Conservation (phyloP, 1,140 invertebrate genomes). For the Listronotus bonariensis region DNA sequence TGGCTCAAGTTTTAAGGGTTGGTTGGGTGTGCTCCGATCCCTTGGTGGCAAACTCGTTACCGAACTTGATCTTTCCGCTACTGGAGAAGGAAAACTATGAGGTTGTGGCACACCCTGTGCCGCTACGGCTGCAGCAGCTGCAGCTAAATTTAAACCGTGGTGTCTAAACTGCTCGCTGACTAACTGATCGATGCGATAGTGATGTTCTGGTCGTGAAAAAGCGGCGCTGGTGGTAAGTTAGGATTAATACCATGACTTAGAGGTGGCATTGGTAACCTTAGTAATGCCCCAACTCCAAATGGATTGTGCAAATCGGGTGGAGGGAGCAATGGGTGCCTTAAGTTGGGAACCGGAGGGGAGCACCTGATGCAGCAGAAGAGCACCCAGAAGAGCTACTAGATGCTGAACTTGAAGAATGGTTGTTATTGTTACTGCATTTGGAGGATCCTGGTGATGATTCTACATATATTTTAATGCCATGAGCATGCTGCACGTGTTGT, state of each 20-base stretch:
- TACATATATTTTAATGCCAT: constrained; percentile 92
- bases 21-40: constrained; percentile 55
- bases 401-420: constrained; percentile 60
- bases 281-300: constrained; percentile 68
- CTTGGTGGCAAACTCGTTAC: constrained; percentile 57
- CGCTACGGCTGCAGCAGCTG: constrained; percentile 68
- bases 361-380: constrained; percentile 62
- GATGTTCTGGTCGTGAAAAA: constrained; percentile 73
- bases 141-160: constrained; percentile 68
- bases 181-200: constrained; percentile 80
- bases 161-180: constrained; percentile 81
- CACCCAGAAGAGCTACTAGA: constrained; percentile 64
- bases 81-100: constrained; percentile 63
- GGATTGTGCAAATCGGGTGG: constrained; percentile 70
- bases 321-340: constrained; percentile 67
- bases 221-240: constrained; percentile 61
- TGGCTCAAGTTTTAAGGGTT: constrained; percentile 73
- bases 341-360: constrained; percentile 65
- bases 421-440: constrained; percentile 55
- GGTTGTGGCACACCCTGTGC: constrained; percentile 60
- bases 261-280: constrained; percentile 69
- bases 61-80: constrained; percentile 63
- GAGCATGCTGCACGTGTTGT: constrained; percentile 91
- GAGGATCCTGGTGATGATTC: constrained; percentile 62
- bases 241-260: constrained; percentile 66